These are phyloP conservation scores for Vidua chalybeata DNA, from an alignment of 2,113 vertebrate species.

Conservation along the genomic window DNA sequence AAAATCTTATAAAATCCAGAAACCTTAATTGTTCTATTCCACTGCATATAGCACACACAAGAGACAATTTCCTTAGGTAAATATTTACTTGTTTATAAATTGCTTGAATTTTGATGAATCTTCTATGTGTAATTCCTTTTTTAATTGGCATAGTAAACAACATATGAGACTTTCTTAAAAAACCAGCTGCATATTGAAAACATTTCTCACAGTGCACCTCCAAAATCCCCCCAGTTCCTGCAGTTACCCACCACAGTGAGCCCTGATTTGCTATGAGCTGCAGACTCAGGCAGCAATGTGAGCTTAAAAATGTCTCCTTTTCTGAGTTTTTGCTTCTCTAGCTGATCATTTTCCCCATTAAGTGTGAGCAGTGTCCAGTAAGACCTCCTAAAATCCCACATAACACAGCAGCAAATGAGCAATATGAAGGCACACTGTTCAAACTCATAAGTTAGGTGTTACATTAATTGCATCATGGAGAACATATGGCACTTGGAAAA, in stretches of 20 bases:
- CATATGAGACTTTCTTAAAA: background rate
- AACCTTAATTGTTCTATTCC: background rate
- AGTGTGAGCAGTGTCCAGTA: background rate
- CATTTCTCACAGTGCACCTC: background rate
- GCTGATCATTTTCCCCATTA: background rate
- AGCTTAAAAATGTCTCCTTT: background rate
- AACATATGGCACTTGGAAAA: background rate
- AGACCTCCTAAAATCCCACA: background rate
- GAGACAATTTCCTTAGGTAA: background rate
- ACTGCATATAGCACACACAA: background rate
- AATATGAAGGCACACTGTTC: background rate
- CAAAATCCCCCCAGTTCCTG: background rate
- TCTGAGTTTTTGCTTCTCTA: background rate
- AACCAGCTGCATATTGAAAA: background rate
- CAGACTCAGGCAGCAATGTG: background rate
- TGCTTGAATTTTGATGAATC: constrained; percentile 1
- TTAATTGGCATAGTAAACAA: background rate
- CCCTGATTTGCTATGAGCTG: background rate
- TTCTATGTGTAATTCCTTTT: background rate
- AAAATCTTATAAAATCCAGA: background rate
- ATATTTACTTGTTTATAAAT: background rate
- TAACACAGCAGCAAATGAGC: background rate
- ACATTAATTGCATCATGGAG: background rate
- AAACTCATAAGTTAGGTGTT: background rate
- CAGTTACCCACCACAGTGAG: background rate